Conservation (phyloP, 2,113 vertebrate genomes). For the Prochilodus magdalenae region DNA sequence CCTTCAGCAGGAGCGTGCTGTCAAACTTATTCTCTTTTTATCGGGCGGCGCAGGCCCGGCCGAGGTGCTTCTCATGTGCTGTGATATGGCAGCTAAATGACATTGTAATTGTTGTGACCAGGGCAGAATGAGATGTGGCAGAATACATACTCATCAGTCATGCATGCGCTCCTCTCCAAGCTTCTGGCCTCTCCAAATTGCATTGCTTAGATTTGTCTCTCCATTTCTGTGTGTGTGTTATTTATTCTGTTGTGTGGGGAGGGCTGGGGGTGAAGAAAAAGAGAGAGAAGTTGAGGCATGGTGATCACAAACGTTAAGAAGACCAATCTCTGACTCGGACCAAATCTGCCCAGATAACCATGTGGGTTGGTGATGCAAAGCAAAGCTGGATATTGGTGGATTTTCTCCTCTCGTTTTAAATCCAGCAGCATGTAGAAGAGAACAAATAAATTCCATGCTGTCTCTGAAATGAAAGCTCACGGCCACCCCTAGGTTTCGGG, state of each 20-base stretch:
- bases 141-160: slow-evolving; percentile 54
- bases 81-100: slow-evolving; percentile 52
- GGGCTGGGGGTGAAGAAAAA: slow-evolving; percentile 10
- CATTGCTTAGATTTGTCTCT: slow-evolving; percentile 28
- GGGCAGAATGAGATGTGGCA: slow-evolving; percentile 46
- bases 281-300: slow-evolving; percentile 18
- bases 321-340: slow-evolving; percentile 22
- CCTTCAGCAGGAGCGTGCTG: slow-evolving; percentile 64
- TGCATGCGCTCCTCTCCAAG: slow-evolving; percentile 11
- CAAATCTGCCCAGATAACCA: slow-evolving; percentile 51
- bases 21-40: slow-evolving; percentile 72
- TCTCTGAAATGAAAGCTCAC: slow-evolving; percentile 62
- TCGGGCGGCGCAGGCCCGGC: slow-evolving; percentile 50
- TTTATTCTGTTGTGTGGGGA: slow-evolving; percentile 29
- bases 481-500: slow-evolving; percentile 52
- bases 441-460: slow-evolving; percentile 71
- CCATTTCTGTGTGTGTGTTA: slow-evolving; percentile 1
- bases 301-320: slow-evolving; percentile 24
- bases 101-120: slow-evolving; percentile 58
- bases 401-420: slow-evolving; percentile 56
- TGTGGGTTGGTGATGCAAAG: slow-evolving; percentile 49
- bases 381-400: slow-evolving; percentile 50
- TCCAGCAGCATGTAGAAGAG: slow-evolving; percentile 68
- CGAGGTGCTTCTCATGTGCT: slow-evolving; percentile 51
- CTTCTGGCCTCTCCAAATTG: slow-evolving; percentile 43